These are phyloP conservation scores for Potorous gilbertii DNA, from an alignment of 2,797 vertebrate genomes.

Conservation along the genomic window DNA sequence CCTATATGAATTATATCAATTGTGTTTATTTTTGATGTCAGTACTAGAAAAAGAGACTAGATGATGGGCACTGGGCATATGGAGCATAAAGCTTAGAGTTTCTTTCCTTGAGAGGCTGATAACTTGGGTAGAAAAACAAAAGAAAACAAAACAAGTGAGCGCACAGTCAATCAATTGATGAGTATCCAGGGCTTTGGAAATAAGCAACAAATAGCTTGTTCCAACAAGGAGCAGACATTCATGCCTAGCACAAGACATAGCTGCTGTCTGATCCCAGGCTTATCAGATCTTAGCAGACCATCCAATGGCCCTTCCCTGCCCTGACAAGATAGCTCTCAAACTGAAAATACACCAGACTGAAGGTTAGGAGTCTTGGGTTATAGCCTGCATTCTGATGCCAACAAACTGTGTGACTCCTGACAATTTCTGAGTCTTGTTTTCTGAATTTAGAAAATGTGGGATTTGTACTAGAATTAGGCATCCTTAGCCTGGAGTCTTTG, in stretches of 20 bases:
- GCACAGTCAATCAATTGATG: not conserved
- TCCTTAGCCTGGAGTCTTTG: not conserved
- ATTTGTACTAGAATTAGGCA: not conserved
- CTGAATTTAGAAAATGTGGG: not conserved
- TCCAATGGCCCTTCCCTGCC: not conserved
- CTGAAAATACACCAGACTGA: not conserved
- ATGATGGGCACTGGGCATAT: not conserved
- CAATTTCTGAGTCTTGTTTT: not conserved
- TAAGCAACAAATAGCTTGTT: not conserved
- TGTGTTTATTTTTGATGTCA: not conserved
- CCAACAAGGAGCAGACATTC: not conserved
- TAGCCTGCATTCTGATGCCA: not conserved
- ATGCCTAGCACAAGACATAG: not conserved
- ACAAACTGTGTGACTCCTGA: not conserved
- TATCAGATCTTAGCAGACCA: not conserved
- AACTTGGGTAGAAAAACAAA: not conserved
- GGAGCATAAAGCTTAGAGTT: not conserved
- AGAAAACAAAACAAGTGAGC: not conserved
- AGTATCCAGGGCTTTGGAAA: not conserved
- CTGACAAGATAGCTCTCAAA: not conserved
- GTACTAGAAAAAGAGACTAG: not conserved
- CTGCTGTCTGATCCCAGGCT: not conserved
- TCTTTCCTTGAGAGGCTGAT: not conserved
- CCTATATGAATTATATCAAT: not conserved
- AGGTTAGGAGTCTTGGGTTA: not conserved